phyloP scores from a whole-genome alignment of 2,113 vertebrate species.

The Mobula hypostoma region DNA sequence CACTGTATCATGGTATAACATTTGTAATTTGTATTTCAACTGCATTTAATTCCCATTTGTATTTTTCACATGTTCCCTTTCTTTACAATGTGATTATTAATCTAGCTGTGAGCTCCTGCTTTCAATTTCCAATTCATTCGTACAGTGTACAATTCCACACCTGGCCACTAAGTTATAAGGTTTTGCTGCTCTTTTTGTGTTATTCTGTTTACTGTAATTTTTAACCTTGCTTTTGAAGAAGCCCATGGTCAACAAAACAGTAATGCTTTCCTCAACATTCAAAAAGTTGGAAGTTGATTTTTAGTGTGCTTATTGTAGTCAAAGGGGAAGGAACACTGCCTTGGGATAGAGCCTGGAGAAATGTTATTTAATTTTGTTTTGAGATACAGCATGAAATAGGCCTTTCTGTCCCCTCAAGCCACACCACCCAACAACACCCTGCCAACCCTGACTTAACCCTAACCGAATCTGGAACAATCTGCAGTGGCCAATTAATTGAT shows the following conservation, averaged over 20 bases:
- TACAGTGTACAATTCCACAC: background rate
- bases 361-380: background rate
- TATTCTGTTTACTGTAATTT: background rate
- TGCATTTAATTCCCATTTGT: conserved; percentile 6
- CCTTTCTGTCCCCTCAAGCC: too few species aligned
- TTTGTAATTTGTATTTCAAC: background rate
- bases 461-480: too few species aligned
- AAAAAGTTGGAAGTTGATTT: background rate
- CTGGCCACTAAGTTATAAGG: background rate
- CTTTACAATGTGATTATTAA: background rate
- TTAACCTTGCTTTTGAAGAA: background rate
- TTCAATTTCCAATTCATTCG: background rate
- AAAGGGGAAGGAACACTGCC: background rate
- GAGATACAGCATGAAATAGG: too few species aligned
- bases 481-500: too few species aligned
- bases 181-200: background rate
- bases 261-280: too few species aligned
- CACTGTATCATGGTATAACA: background rate
- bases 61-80: background rate
- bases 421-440: too few species aligned
- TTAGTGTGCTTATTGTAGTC: background rate
- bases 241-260: background rate
- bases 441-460: too few species aligned
- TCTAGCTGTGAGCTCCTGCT: background rate
- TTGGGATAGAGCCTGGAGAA: background rate